Conservation (phyloP, 2,113 vertebrate species). For the Cathartes aura region DNA sequence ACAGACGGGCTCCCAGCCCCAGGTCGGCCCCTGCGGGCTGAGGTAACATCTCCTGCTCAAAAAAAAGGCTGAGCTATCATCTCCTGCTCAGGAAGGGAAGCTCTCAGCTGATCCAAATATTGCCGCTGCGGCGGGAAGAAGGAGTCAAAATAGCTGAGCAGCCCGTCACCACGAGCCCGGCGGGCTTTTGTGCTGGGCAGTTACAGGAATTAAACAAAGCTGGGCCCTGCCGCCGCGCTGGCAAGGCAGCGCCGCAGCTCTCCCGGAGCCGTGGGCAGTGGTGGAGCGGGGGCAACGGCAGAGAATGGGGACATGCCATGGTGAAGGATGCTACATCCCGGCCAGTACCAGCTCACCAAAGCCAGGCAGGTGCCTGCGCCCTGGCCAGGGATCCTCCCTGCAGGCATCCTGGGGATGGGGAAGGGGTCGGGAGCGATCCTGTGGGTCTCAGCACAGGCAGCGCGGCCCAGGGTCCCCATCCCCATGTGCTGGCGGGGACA, state of each 20-base stretch:
- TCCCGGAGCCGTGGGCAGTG: neutral
- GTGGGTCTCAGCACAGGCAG: neutral
- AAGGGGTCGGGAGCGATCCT: accelerated
- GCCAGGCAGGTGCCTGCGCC: accelerated
- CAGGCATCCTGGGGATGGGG: neutral
- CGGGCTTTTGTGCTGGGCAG: slow-evolving; percentile 9
- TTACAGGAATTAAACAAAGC: slow-evolving; percentile 14
- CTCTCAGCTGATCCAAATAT: slow-evolving; percentile 36
- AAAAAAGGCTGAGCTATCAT: neutral
- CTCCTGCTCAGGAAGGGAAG: neutral
- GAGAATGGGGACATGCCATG: accelerated
- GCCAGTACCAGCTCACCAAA: neutral
- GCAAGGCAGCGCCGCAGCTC: neutral
- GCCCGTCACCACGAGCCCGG: slow-evolving; percentile 4
- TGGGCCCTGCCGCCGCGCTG: neutral
- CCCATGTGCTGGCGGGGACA: accelerated
- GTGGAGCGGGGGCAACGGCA: neutral
- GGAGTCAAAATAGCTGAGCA: slow-evolving; percentile 58
- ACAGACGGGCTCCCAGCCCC: neutral
- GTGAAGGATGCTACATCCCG: neutral
- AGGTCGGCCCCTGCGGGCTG: neutral
- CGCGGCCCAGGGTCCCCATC: accelerated
- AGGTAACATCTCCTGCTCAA: neutral
- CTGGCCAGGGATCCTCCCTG: neutral
- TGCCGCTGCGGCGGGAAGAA: neutral